phyloP scores from a whole-genome alignment of 2,888 invertebrate genomes.

The Tipula lateralis region DNA sequence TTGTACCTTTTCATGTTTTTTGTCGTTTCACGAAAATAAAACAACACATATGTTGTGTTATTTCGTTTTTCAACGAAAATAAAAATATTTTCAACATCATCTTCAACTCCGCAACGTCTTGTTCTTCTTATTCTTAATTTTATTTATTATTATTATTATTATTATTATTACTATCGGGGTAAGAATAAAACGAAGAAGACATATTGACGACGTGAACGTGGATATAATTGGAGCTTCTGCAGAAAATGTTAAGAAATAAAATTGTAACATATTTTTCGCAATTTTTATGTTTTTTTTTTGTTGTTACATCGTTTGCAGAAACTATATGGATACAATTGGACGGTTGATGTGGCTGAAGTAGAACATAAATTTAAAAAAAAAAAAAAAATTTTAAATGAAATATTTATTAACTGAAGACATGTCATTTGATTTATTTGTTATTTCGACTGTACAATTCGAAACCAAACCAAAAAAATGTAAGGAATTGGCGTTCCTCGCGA shows the following conservation, averaged over 20 bases:
- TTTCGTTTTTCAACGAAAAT: background rate
- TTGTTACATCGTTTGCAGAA: background rate
- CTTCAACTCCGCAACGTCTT: background rate
- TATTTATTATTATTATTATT: constrained; percentile 15
- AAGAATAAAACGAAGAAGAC: background rate
- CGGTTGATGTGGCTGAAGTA: background rate
- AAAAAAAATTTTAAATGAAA: background rate
- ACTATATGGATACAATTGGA: background rate
- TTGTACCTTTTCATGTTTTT: constrained; percentile 7
- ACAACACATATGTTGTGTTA: background rate
- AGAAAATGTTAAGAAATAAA: constrained; percentile 6
- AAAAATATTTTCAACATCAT: constrained; percentile 19
- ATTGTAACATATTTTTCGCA: constrained; percentile 4
- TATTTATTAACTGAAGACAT: background rate
- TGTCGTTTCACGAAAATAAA: constrained; percentile 14
- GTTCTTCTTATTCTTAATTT: background rate
- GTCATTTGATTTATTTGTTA: background rate
- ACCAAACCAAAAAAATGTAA: background rate
- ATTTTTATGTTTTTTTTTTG: background rate
- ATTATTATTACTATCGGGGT: no score
- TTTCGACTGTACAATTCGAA: background rate
- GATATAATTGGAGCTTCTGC: constrained; percentile 19
- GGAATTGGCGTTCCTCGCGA: background rate
- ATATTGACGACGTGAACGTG: constrained; percentile 19
- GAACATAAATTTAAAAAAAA: background rate